Conservation (phyloP, 2,888 invertebrate genomes). For the Trisateles emortualis region DNA sequence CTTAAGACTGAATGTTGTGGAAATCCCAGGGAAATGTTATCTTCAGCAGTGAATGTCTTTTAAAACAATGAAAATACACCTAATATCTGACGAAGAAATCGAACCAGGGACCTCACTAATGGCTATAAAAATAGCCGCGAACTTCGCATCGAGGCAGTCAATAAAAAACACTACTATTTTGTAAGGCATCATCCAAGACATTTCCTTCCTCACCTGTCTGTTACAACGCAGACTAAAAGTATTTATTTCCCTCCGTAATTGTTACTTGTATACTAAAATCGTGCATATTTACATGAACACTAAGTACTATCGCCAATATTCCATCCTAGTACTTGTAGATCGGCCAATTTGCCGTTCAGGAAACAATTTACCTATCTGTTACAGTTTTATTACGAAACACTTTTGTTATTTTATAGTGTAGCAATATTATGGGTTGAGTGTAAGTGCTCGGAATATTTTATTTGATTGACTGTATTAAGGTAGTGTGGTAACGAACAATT, state of each 20-base stretch:
- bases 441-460: slow-evolving; percentile 28
- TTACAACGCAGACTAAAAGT: slow-evolving; percentile 34
- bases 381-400: slow-evolving; percentile 50
- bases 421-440: slow-evolving; percentile 26
- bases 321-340: slow-evolving; percentile 23
- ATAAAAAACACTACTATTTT: background rate
- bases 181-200: slow-evolving; percentile 25
- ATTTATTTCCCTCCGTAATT: slow-evolving; percentile 55
- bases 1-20: too few relatives aligned
- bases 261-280: slow-evolving; percentile 41
- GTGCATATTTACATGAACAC: slow-evolving; percentile 51
- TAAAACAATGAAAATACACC: too few relatives aligned
- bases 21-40: too few relatives aligned
- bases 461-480: slow-evolving; percentile 25
- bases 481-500: slow-evolving; percentile 30
- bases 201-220: slow-evolving; percentile 30
- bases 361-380: slow-evolving; percentile 45
- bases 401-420: slow-evolving; percentile 48
- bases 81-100: too few relatives aligned
- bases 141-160: background rate
- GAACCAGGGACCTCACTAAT: too few relatives aligned
- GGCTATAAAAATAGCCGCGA: too few relatives aligned
- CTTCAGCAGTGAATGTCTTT: too few relatives aligned
- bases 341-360: slow-evolving; percentile 43
- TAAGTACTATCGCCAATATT: too few relatives aligned